phyloP scores from a whole-genome alignment of 2,888 invertebrate species.

The Linhomoeus sp. region DNA sequence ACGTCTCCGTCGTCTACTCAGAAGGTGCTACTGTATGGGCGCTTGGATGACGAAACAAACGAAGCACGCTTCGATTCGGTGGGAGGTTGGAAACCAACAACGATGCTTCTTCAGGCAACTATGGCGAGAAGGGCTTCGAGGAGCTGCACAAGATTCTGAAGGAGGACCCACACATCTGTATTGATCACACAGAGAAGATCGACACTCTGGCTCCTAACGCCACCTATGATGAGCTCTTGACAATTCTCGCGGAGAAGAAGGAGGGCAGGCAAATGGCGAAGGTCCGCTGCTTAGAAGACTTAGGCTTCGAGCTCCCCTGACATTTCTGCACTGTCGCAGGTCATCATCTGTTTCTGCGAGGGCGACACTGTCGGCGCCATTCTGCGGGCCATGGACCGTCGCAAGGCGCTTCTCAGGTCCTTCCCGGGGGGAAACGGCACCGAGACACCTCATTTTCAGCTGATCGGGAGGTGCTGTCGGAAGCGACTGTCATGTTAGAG shows the following conservation, averaged over 20 bases:
- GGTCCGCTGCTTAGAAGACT: neutral
- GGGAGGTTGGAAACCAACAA: neutral
- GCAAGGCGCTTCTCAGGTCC: no score
- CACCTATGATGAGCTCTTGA: constrained; percentile 33
- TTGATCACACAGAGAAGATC: constrained; percentile 47
- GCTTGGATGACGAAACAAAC: neutral
- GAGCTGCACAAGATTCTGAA: constrained; percentile 39
- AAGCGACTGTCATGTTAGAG: neutral
- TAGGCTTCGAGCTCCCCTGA: neutral
- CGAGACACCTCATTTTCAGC: constrained; percentile 16
- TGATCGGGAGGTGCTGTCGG: constrained; percentile 16
- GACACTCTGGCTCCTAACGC: constrained; percentile 40
- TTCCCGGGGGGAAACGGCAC: neutral
- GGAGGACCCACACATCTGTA: constrained; percentile 44
- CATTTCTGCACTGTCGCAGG: constrained; percentile 6
- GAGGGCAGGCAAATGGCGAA: neutral
- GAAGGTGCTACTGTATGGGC: constrained; percentile 41
- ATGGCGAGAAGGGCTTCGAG: constrained; percentile 53
- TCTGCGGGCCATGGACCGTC: constrained; percentile 16
- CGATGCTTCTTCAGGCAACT: constrained; percentile 41
- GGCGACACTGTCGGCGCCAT: constrained; percentile 42
- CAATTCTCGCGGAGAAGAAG: neutral
- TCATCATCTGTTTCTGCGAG: constrained; percentile 51
- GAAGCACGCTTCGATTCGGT: neutral
- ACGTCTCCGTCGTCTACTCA: constrained; percentile 52